Percentiles rank a stretch among this genome's conserved stretches.
Conservation (phyloP, 2,113 vertebrate genomes). For the Semnornis frantzii region DNA sequence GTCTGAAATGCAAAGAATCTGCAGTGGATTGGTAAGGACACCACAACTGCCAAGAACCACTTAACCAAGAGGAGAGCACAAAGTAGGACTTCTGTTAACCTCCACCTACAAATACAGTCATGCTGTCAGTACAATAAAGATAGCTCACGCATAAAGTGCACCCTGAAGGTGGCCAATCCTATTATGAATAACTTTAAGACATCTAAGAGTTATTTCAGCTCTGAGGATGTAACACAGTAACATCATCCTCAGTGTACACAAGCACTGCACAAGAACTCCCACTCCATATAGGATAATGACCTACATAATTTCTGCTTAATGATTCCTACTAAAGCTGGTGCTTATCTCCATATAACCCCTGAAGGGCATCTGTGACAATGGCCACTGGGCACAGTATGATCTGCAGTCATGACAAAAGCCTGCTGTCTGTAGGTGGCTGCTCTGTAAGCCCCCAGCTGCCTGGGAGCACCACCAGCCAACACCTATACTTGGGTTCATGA, state of each 20-base stretch:
- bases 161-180: not conserved
- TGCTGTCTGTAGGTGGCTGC: not conserved
- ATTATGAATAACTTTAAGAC: not conserved
- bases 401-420: not conserved
- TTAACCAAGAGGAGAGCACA: not conserved
- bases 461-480: not conserved
- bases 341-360: not conserved
- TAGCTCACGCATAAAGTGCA: not conserved
- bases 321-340: not conserved
- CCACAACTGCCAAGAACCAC: not conserved
- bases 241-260: not conserved
- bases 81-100: not conserved
- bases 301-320: slow-evolving; percentile 36
- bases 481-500: accelerated
- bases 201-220: not conserved
- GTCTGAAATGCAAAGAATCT: not conserved
- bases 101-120: not conserved
- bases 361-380: not conserved
- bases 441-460: not conserved
- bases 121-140: not conserved
- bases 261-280: not conserved
- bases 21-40: accelerated
- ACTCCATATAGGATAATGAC: not conserved
- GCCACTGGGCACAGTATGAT: not conserved
- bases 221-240: not conserved